Evolutionary conservation across 2,888 invertebrate species (phyloP).

Genomic region (Drosophila monieri): DNA sequence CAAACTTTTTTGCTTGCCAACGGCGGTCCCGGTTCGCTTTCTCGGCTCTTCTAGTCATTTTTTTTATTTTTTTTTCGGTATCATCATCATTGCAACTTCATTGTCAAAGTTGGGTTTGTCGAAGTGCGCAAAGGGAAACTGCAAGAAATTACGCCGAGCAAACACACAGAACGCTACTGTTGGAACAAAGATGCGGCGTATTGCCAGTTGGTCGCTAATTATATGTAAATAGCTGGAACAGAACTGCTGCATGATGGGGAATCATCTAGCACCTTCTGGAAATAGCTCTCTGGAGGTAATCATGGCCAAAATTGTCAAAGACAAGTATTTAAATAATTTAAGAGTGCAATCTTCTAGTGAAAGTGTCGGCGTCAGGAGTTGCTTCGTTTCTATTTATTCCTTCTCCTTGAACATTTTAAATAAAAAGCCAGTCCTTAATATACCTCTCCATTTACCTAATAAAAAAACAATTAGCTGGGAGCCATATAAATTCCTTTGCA

Average conservation of each 20-base stretch:
- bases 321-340: neutral
- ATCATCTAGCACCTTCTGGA: neutral
- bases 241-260: slow-evolving; percentile 42
- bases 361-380: no score
- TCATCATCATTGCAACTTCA: slow-evolving; percentile 70
- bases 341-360: neutral
- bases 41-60: slow-evolving; percentile 14
- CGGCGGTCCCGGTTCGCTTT: slow-evolving; percentile 27
- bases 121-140: slow-evolving; percentile 43
- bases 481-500: slow-evolving; percentile 70
- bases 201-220: slow-evolving; percentile 65
- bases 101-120: slow-evolving; percentile 64
- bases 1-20: slow-evolving; percentile 67
- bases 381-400: neutral
- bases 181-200: slow-evolving; percentile 37
- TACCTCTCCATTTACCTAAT: slow-evolving; percentile 56
- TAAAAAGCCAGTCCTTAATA: neutral
- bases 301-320: slow-evolving; percentile 1
- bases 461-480: slow-evolving; percentile 63
- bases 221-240: slow-evolving; percentile 72
- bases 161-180: slow-evolving; percentile 41
- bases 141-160: slow-evolving; percentile 41
- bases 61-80: slow-evolving; percentile 14
- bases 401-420: neutral
- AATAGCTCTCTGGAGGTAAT: neutral